These are phyloP conservation scores for Rhabdornis inornatus DNA, from an alignment of 2,113 vertebrate species.

Conservation along the genomic window DNA sequence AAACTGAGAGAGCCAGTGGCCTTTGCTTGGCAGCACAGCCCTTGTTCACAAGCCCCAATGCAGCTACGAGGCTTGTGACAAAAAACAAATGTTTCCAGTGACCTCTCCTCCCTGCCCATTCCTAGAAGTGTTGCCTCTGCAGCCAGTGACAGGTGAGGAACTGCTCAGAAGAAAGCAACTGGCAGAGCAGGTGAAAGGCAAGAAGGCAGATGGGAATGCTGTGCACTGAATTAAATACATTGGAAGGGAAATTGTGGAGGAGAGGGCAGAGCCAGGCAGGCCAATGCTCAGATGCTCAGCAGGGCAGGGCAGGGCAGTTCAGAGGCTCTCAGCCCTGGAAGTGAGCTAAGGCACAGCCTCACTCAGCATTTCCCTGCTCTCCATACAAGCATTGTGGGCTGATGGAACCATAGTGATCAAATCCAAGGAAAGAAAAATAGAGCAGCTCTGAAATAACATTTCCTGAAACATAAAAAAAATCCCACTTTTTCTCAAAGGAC, in stretches of 20 bases:
- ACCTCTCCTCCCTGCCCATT: not conserved
- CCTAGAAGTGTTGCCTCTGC: not conserved
- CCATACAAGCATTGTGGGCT: fast-evolving
- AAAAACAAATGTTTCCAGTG: not conserved
- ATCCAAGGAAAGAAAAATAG: not conserved
- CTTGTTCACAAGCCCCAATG: not conserved
- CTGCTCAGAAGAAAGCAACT: not conserved
- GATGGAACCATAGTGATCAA: not conserved
- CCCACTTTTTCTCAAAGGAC: not conserved
- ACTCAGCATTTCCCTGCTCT: not conserved
- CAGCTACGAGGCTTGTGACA: not conserved
- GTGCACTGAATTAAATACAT: fast-evolving
- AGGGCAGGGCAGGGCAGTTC: not conserved
- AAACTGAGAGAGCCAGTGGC: not conserved
- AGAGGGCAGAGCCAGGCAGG: not conserved
- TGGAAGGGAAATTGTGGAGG: not conserved
- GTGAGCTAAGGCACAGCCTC: not conserved
- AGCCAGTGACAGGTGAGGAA: not conserved
- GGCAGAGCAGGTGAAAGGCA: not conserved
- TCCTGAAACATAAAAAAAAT: not conserved
- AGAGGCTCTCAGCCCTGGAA: not conserved
- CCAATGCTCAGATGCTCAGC: not conserved
- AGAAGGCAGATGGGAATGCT: not conserved
- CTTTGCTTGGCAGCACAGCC: not conserved
- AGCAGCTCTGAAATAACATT: not conserved